Percentiles rank a stretch among this genome's conserved stretches.
phyloP scores from a whole-genome alignment of 2,888 invertebrate species.

The Clanis bilineata region DNA sequence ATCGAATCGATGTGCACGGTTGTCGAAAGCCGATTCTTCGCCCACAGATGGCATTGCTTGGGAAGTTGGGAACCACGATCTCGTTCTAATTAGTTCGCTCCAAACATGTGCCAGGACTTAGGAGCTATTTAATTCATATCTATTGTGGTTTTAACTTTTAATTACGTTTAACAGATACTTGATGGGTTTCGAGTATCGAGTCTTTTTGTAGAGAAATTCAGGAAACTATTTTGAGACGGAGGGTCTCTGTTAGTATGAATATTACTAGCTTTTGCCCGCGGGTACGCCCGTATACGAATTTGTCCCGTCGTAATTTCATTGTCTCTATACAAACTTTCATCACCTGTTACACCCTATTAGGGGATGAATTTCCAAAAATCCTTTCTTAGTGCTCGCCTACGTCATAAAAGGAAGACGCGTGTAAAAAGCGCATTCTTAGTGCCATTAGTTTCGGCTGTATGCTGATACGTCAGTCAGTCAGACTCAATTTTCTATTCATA shows the following conservation, averaged over 20 bases:
- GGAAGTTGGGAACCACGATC: conserved; percentile 33
- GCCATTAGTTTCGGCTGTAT: too few species aligned
- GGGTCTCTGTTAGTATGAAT: background rate
- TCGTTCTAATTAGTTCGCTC: conserved; percentile 15
- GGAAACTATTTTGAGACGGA: background rate
- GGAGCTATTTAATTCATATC: conserved; percentile 38
- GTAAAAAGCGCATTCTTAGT: too few species aligned
- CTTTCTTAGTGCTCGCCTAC: too few species aligned
- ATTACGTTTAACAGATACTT: conserved; percentile 37
- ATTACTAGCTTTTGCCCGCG: too few species aligned
- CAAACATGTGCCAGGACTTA: conserved; percentile 18
- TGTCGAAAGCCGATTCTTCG: conserved; percentile 57
- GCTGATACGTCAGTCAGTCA: too few species aligned
- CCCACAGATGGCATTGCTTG: conserved; percentile 66
- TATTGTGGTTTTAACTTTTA: conserved; percentile 54
- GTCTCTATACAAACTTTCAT: too few species aligned
- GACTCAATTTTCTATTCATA: too few species aligned
- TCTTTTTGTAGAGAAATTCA: background rate
- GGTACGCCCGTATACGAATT: too few species aligned
- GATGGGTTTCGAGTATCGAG: background rate
- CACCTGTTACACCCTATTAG: too few species aligned
- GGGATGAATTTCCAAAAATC: too few species aligned
- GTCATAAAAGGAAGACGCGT: too few species aligned
- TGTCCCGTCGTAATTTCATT: too few species aligned
- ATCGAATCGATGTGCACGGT: conserved; percentile 63